These are phyloP conservation scores for Loxodonta africana DNA, from an alignment of 2,113 vertebrate species.

Conservation along the genomic window DNA sequence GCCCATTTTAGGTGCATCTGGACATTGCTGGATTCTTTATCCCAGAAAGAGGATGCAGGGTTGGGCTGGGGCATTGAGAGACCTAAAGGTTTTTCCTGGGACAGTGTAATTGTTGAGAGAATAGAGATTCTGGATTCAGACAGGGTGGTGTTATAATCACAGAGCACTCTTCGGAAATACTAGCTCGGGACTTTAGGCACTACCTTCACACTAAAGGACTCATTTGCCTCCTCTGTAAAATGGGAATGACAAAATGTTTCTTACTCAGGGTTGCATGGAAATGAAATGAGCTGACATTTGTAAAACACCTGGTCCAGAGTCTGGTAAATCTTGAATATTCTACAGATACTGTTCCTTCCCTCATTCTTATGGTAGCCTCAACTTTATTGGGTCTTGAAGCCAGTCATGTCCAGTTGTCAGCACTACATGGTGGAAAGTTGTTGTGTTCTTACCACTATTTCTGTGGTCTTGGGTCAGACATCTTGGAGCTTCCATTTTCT, in stretches of 20 bases:
- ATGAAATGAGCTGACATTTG: not conserved
- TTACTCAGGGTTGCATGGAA: not conserved
- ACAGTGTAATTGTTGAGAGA: not conserved
- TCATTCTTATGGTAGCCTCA: not conserved
- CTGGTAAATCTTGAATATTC: not conserved
- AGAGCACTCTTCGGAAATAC: not conserved
- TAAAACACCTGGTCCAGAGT: not conserved
- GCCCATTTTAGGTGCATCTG: not conserved
- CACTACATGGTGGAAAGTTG: not conserved
- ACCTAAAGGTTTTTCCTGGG: not conserved
- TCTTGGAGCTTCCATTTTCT: not conserved
- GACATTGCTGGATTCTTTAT: not conserved
- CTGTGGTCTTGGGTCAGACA: not conserved
- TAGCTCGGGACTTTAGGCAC: no score
- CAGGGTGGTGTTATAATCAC: not conserved
- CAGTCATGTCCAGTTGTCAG: not conserved
- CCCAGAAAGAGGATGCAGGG: not conserved
- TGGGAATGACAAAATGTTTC: not conserved
- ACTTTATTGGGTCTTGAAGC: no score
- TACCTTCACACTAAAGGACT: not conserved
- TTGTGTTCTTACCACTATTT: not conserved
- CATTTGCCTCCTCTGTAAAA: not conserved
- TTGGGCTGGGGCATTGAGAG: not conserved
- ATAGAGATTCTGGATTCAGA: not conserved
- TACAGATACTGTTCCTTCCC: not conserved